These are phyloP conservation scores for Brachyhypopomus occidentalis DNA, from an alignment of 2,113 vertebrate genomes.

Conservation along the genomic window DNA sequence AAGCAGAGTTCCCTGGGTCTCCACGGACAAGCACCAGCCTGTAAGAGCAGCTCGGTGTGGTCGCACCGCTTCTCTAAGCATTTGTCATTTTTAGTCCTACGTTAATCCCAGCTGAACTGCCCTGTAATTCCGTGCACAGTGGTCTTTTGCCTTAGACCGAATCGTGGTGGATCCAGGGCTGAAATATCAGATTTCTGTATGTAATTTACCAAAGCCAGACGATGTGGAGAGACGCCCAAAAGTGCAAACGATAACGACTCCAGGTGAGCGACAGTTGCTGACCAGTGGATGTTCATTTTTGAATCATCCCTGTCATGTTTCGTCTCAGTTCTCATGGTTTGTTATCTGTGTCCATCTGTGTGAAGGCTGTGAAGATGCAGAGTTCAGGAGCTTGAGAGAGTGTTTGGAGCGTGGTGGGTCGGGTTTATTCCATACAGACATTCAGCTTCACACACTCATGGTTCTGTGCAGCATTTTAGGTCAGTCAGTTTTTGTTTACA, in stretches of 20 bases:
- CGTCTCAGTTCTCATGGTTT: not conserved
- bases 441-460: not conserved
- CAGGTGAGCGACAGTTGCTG: slow-evolving; percentile 57
- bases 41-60: slow-evolving; percentile 49
- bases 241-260: slow-evolving; percentile 51
- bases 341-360: slow-evolving; percentile 3
- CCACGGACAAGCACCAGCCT: accelerated
- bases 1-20: not conserved
- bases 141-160: slow-evolving; percentile 66
- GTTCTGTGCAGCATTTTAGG: not conserved
- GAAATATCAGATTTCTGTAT: slow-evolving; percentile 62
- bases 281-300: not conserved
- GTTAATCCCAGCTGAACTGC: not conserved
- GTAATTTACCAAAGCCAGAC: slow-evolving; percentile 67
- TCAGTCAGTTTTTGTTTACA: not conserved
- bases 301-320: too few relatives aligned
- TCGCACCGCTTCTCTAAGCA: not conserved
- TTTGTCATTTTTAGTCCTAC: too few relatives aligned
- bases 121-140: slow-evolving; percentile 55
- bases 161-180: slow-evolving; percentile 59
- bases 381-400: slow-evolving; percentile 41
- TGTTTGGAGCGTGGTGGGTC: slow-evolving; percentile 69
- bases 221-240: not conserved
- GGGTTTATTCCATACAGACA: not conserved
- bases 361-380: slow-evolving; percentile 63